Evolutionary conservation across 2,797 vertebrate species (phyloP), one percentile per base, ranked within the genome.

Genomic region (Sebastes oblongus): DNA sequence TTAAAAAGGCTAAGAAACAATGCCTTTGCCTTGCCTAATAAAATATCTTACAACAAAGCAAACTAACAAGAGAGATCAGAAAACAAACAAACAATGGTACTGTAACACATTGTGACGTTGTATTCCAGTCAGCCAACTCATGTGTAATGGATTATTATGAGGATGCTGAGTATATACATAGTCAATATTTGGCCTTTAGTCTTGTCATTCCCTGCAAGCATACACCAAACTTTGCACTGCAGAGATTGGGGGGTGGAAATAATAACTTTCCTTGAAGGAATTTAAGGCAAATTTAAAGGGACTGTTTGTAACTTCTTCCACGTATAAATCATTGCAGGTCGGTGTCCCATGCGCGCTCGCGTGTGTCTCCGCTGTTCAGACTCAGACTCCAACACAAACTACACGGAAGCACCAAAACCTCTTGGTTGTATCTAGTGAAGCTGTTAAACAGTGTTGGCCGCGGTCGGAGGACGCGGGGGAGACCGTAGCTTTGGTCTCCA

Each of bases 301-400:
- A 36, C 1, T 36, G 34, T 36, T 36, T 36, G 0, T 12, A 36
- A 36, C 34, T 36, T 36, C 34, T 36, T 36, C 12, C 34, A 36
- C 11, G 34, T 36, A 36, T 36, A 36, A 36, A 36, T 36, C 34
- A 36, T 12, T 36, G 34, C 24, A 2, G 24, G 24, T 24, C 24
- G 2, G 24, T 24, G 24, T 24, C 24, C 24, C 24, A 24, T 24
- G 24, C 1, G 32, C 8, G 34, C 34, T 36, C 34, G 0, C 11
- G 34, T 36, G 34, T 36, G 4, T 0, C 34, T 36, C 4, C 10
- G 34, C 34, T 36, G 34, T 11, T 36, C 34, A 36, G 11, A 36
- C 11, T 0, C 3, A 34, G 34, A 34, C 34, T 34, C 0, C 34
- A 36, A 36, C 34, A 36, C 0, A 36, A 36, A 36, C 34, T 36